Conservation (phyloP, 2,113 vertebrate genomes). For the Hyaena hyaena region DNA sequence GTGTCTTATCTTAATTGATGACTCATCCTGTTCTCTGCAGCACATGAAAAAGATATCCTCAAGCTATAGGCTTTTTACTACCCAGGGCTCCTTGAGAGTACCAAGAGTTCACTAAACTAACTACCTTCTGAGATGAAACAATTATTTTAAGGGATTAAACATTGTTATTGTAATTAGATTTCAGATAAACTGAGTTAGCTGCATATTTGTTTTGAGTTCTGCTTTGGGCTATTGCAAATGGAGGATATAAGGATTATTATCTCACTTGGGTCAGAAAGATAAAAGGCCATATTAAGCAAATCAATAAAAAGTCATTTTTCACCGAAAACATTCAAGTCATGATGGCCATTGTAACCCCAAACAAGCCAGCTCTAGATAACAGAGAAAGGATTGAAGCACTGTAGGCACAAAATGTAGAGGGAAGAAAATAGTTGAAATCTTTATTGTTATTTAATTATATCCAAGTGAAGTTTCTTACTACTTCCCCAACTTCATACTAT, state of each 20-base stretch:
- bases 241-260: background rate
- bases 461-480: background rate
- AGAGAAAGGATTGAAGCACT: background rate
- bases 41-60: background rate
- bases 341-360: background rate
- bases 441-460: background rate
- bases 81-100: background rate
- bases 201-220: background rate
- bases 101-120: background rate
- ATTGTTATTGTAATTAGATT: conserved; percentile 10
- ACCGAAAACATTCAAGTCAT: background rate
- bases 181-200: background rate
- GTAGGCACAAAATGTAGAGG: background rate
- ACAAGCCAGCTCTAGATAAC: background rate
- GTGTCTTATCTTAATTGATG: background rate
- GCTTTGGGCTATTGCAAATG: background rate
- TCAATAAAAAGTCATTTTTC: conserved; percentile 49
- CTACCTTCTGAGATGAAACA: background rate
- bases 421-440: background rate
- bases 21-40: background rate
- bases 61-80: background rate
- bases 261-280: conserved; percentile 7
- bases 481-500: background rate
- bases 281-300: conserved; percentile 42
- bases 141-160: background rate